These are phyloP conservation scores for Entelurus aequoreus DNA, from an alignment of 2,113 vertebrate species.

Conservation along the genomic window DNA sequence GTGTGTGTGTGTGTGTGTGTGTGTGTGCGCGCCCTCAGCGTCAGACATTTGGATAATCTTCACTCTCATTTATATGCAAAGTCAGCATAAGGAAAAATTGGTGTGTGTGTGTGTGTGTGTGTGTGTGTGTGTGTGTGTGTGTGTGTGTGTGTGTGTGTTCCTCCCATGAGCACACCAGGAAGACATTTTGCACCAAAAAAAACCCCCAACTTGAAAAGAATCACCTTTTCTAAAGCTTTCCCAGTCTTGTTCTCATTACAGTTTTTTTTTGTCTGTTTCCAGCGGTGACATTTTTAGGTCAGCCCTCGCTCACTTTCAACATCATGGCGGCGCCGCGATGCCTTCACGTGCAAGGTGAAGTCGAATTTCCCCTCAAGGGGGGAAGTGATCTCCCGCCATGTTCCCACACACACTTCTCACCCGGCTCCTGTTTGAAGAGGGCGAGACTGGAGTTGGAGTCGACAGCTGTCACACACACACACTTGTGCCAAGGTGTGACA, in stretches of 20 bases:
- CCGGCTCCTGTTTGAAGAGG: conserved; percentile 46
- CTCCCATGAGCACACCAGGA: conserved; percentile 21
- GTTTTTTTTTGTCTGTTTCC: neutral
- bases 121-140: too few relatives aligned
- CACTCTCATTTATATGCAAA: conserved; percentile 67
- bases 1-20: too few relatives aligned
- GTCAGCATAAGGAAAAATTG: conserved; percentile 65
- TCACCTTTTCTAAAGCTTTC: conserved; percentile 21
- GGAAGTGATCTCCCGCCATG: conserved; percentile 32
- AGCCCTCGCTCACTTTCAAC: conserved; percentile 63
- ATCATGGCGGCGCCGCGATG: conserved; percentile 22
- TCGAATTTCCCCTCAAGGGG: conserved; percentile 34
- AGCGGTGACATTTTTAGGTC: conserved; percentile 68
- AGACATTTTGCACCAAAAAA: conserved; percentile 24
- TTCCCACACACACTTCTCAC: conserved; percentile 26
- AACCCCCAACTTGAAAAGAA: conserved; percentile 11
- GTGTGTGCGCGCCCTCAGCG: conserved; percentile 40
- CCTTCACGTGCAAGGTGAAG: conserved; percentile 26
- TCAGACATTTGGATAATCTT: conserved; percentile 64
- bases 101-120: too few relatives aligned
- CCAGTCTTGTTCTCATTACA: conserved; percentile 1
- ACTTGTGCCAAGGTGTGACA: conserved; percentile 5
- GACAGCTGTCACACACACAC: conserved; percentile 40
- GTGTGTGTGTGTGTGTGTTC: neutral
- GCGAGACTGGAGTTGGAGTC: conserved; percentile 25